Evolutionary conservation across 2,888 invertebrate species (phyloP), one percentile per base, ranked within the genome.

Genomic region (Drosophila colorata): DNA sequence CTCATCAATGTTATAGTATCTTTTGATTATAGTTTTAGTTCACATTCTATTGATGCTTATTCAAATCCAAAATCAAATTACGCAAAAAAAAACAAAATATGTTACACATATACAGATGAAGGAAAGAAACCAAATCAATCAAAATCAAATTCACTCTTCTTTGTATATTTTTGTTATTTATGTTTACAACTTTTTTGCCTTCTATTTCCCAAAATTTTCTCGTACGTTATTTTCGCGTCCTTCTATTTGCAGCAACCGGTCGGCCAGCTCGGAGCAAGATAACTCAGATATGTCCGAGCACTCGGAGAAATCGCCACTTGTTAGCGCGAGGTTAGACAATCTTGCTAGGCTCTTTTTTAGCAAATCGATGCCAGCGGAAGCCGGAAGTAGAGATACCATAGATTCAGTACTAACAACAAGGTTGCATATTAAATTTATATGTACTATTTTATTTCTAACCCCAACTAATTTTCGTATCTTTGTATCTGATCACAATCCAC

Each of bases 331-430:
- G 92, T 95, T 95, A 81, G 96, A 96, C 92, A 96, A 95, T 68
- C 92, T 96, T 63, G 95, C 95, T 25, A 96, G 95, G 91, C 92
- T 96, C 88, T 93, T 96, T 85, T 96, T 96, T 92, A 94, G 94
- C 92, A 94, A 94, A 90, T 92, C 91, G 89, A 90, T 92, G 91
- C 90, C 92, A 90, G 89, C 92, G 90, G 92, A 92, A 87, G 87
- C 86, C 90, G 91, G 91, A 90, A 92, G 90, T 91, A 92, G 92
- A 91, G 91, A 92, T 90, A 91, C 91, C 83, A 89, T 92, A 90
- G 92, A 92, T 88, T 92, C 92, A 83, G 91, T 92, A 88, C 91
- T 92, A 83, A 90, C 91, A 90, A 92, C 92, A 89, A 92, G 92
- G 92, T 92, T 92, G 89, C 90, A 79, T 77, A 71, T 80, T 80